These are phyloP conservation scores for Epiblema foenella DNA, from an alignment of 2,888 invertebrate genomes.

Conservation along the genomic window DNA sequence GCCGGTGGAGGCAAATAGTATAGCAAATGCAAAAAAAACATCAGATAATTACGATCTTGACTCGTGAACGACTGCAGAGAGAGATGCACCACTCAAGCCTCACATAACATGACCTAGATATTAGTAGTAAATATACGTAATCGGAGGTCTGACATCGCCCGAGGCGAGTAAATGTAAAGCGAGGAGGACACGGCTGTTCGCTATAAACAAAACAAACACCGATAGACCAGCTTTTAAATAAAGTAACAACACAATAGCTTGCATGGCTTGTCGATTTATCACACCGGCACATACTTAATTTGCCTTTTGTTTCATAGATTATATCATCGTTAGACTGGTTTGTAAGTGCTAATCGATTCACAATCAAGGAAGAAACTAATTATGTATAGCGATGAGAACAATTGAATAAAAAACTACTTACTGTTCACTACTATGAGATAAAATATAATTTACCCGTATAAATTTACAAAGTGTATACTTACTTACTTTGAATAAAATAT, in stretches of 20 bases:
- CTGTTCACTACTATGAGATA: not conserved
- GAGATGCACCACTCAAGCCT: not conserved
- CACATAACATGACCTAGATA: not conserved
- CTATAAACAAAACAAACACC: not conserved
- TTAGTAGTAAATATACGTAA: not conserved
- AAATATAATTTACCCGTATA: not conserved
- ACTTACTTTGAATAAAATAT: constrained; percentile 37
- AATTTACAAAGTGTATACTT: constrained; percentile 42
- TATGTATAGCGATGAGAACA: constrained; percentile 42
- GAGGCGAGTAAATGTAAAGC: not conserved
- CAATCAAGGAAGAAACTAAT: constrained; percentile 47
- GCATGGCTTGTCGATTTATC: constrained; percentile 33
- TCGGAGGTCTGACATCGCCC: not conserved
- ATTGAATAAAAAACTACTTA: constrained; percentile 43
- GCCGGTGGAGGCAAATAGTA: too few relatives aligned
- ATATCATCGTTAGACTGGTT: constrained; percentile 20
- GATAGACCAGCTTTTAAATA: constrained; percentile 2
- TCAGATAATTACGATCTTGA: too few relatives aligned
- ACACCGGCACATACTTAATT: constrained; percentile 20
- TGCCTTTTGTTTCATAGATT: constrained; percentile 42
- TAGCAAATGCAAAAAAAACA: too few relatives aligned
- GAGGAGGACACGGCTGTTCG: not conserved
- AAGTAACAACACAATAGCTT: constrained; percentile 30
- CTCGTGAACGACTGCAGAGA: too few relatives aligned
- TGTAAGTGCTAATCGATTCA: constrained; percentile 46